These are phyloP conservation scores for Heliconius melpomene DNA, from an alignment of 1,140 invertebrate species.

Conservation along the genomic window DNA sequence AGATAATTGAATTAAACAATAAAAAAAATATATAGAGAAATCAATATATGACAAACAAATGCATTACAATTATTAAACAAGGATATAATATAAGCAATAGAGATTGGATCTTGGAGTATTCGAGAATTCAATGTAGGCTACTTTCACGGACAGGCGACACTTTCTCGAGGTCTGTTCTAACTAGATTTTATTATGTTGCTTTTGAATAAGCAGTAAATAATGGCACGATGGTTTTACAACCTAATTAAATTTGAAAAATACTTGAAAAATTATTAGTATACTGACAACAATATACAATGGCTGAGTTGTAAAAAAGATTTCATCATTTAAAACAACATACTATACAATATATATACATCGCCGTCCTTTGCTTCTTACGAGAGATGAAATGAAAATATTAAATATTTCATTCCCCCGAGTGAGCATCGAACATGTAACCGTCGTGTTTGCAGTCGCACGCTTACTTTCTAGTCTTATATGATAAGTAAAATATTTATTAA, in stretches of 20 bases:
- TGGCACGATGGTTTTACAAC: neutral
- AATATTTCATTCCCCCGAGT: too few relatives aligned
- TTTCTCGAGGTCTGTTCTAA: slow-evolving; percentile 26
- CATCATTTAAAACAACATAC: too few relatives aligned
- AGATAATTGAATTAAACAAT: neutral
- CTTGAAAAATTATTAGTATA: neutral
- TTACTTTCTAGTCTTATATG: neutral
- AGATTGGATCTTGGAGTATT: slow-evolving; percentile 20
- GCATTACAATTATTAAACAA: neutral
- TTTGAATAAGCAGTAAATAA: slow-evolving; percentile 10
- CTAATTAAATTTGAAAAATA: neutral
- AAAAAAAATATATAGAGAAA: neutral
- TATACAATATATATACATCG: too few relatives aligned
- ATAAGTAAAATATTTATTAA: neutral
- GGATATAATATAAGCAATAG: slow-evolving; percentile 20
- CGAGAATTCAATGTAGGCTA: slow-evolving; percentile 35
- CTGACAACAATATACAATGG: too few relatives aligned
- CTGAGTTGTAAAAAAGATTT: too few relatives aligned
- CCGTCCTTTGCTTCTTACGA: too few relatives aligned
- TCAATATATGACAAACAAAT: neutral
- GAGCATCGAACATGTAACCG: too few relatives aligned
- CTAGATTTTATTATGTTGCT: slow-evolving; percentile 27
- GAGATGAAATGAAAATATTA: too few relatives aligned
- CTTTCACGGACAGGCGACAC: slow-evolving; percentile 32
- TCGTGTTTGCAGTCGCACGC: too few relatives aligned